Evolutionary conservation across 2,888 invertebrate genomes (phyloP).

Genomic region (Keiferia lycopersicella): DNA sequence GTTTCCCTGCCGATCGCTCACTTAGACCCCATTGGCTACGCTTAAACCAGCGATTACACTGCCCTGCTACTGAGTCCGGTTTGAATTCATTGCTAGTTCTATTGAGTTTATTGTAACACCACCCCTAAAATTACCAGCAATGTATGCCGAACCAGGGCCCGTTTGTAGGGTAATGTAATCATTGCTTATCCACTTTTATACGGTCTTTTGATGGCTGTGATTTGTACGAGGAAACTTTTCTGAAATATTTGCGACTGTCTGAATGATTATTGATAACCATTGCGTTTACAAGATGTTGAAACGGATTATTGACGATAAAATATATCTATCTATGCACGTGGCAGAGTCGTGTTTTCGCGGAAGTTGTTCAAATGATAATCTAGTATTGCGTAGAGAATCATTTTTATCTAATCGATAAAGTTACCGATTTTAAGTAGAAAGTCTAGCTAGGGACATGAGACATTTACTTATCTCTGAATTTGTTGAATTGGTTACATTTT

Average conservation of each 20-base stretch:
- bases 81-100: too few relatives aligned
- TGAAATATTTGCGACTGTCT: not conserved
- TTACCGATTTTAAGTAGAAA: too few relatives aligned
- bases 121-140: too few relatives aligned
- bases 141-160: too few relatives aligned
- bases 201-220: slow-evolving; percentile 9
- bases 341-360: not conserved
- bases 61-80: too few relatives aligned
- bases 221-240: slow-evolving; percentile 1
- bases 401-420: too few relatives aligned
- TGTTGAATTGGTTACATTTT: too few relatives aligned
- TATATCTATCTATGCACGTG: not conserved
- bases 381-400: too few relatives aligned
- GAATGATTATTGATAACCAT: not conserved
- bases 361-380: not conserved
- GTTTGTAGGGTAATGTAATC: too few relatives aligned
- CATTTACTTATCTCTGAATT: too few relatives aligned
- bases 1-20: slow-evolving; percentile 43
- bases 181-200: slow-evolving; percentile 17
- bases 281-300: not conserved
- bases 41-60: not conserved
- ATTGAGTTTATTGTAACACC: too few relatives aligned
- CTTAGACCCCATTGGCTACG: slow-evolving; percentile 35
- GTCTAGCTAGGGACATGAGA: too few relatives aligned
- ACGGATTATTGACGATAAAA: not conserved